phyloP scores from a whole-genome alignment of 2,797 vertebrate genomes.

The Macroramphosus scolopax region DNA sequence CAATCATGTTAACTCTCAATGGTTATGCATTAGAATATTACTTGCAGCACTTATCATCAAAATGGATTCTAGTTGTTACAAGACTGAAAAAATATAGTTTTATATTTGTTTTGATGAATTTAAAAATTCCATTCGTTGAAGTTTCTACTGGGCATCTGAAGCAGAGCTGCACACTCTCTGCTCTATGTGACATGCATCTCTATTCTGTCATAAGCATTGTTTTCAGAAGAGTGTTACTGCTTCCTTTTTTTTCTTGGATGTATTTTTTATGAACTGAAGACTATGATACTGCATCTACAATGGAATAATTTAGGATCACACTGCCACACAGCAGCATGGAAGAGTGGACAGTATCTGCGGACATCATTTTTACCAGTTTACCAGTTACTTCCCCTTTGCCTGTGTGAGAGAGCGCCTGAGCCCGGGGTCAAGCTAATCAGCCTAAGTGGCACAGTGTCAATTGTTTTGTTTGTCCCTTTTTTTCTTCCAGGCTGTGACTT shows the following conservation, averaged over 20 bases:
- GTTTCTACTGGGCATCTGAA: conserved; percentile 16
- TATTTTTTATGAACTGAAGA: conserved; percentile 56
- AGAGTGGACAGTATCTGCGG: conserved; percentile 60
- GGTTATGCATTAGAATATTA: conserved; percentile 70
- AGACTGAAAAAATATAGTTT: conserved; percentile 30
- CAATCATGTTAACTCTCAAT: conserved; percentile 71
- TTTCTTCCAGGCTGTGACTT: conserved; percentile 89
- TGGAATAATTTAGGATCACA: conserved; percentile 46
- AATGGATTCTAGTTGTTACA: conserved; percentile 42
- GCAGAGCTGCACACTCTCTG: conserved; percentile 25
- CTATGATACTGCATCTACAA: conserved; percentile 38
- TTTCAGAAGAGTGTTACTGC: conserved; percentile 36
- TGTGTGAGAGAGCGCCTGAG: conserved; percentile 40
- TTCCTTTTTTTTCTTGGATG: conserved; percentile 36
- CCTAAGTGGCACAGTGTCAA: conserved; percentile 64
- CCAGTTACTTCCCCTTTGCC: conserved; percentile 47
- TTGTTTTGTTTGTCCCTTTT: conserved; percentile 70
- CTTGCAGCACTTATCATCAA: conserved; percentile 49
- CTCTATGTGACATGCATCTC: conserved; percentile 30
- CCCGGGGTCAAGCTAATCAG: conserved; percentile 57
- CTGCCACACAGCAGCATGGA: conserved; percentile 37
- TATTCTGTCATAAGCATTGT: conserved; percentile 40
- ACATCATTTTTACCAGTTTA: conserved; percentile 46
- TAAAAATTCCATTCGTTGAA: conserved; percentile 36
- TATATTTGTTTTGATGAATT: conserved; percentile 49